Evolutionary conservation across 1,140 invertebrate genomes (phyloP), one percentile per base, ranked within the genome.

Genomic region (Brachionus koreanus): DNA sequence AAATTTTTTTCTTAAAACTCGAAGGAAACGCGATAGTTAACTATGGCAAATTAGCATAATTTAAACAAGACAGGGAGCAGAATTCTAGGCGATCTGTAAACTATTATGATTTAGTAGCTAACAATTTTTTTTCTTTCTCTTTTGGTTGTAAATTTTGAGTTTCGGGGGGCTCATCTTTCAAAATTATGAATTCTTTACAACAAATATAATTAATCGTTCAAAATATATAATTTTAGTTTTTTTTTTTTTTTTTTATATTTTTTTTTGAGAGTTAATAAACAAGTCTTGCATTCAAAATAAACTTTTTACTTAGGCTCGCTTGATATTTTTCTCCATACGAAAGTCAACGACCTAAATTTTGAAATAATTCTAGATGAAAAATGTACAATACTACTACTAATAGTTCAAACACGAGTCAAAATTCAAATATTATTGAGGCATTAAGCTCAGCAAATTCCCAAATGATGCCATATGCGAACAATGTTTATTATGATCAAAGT

Each of bases 311-410:
- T 65, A 65, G 63, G 33, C 49, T 57, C 49, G 49, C 49, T 57
- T 57, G 49, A 23, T 19, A 57, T 25, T 25, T n/a, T 1, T 23
- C n/a, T 29, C 7, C 16, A 19, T 19, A 57, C 49, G 19, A 23
- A 9, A 57, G 49, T 57, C 5, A 23, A 3, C 49, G 49, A 57
- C 49, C 49, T 57, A 57, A 57, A 57, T 57, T 57, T 57, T 57
- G 49, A 52, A 52, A 52, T 52, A 57, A 57, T 57, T 57, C 49
- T 57, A 57, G 49, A 57, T 57, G 49, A 65, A 65, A 65, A 65
- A 65, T 65, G 63, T 65, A 65, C 63, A 65, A 65, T 65, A 25
- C 16, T 10, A 65, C 63, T 57, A 19, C 49, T 7, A 57, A 57
- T 57, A 57, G 49, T 57, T 57, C 49, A 57, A 57, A 19, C 49